Base-by-base conservation (phyloP, 2,888 invertebrate genomes). In the Ichneumoninae sp. region DNA sequence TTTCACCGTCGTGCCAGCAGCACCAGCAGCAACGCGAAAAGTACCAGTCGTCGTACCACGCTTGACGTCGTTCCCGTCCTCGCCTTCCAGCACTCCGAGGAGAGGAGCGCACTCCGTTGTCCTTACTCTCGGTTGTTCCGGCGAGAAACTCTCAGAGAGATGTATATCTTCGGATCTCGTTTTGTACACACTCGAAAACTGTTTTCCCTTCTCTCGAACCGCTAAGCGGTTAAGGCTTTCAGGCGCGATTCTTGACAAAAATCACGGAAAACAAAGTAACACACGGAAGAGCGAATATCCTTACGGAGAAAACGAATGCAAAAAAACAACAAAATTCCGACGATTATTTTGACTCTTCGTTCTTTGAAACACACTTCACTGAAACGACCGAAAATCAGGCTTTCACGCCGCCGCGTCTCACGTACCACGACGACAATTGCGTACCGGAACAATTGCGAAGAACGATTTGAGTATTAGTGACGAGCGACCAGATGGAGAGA, bases 11-110 rank as follows among this genome's bases (percentile, higher is more conserved):
- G 40, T 60, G 30, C 60, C 40, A 44, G 73, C 57, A 57, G 44
- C 40, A 44, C 26, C 44, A n/a, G 73, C 60, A 22, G 73, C 60
- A 10, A 68, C 68, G 13, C 47, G 22, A 44, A 68, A 44, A 70
- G 70, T 52, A 54, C 54, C 69, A 50, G 50, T 40, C 60, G 73
- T 73, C 73, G 73, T 60, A 33, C 60, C 44, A n/a, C 74, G 74
- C 50, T 47, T 50, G 74, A 63, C 7, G 74, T 65, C 50, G 63
- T 74, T 26, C 44, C 40, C 73, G 73, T 73, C 74, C 74, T 74
- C 63, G 74, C 63, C 10, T 19, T 75, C 63, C 65, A 65, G 30
- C 47, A 33, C 63, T 63, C 30, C 63, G 74, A 19, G 13, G 26
- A 60, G 60, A 30, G 10, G 19, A 63, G 7, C 63, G 22, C 50